These are phyloP conservation scores for Amniataba percoides DNA, from an alignment of 2,797 vertebrate genomes.

Conservation along the genomic window DNA sequence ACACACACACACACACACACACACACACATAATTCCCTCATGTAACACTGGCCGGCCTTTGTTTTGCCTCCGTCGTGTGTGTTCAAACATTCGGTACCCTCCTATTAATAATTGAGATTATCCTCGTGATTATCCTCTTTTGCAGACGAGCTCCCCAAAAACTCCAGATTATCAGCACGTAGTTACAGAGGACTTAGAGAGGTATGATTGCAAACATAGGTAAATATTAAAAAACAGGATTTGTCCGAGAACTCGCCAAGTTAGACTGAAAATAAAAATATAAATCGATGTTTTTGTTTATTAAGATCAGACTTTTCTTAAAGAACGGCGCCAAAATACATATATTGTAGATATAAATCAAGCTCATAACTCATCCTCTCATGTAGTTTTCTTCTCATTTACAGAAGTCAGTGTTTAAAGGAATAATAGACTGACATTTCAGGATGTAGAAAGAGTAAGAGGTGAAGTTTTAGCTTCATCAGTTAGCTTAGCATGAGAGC, in stretches of 20 bases:
- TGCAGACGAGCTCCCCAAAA: slow-evolving; percentile 4
- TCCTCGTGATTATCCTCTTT: slow-evolving; percentile 63
- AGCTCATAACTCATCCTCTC: not conserved
- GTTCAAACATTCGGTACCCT: slow-evolving; percentile 47
- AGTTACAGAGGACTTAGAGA: not conserved
- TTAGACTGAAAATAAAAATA: not conserved
- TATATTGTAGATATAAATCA: not conserved
- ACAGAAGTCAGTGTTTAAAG: not conserved
- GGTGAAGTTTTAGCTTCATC: too few relatives aligned
- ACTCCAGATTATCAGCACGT: slow-evolving; percentile 12
- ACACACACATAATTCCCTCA: slow-evolving; percentile 16
- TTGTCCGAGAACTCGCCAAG: not conserved
- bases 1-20: not conserved
- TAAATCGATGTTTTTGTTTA: not conserved
- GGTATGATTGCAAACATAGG: slow-evolving; percentile 1
- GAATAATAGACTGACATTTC: too few relatives aligned
- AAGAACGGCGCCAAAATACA: too few relatives aligned
- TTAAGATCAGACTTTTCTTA: not conserved
- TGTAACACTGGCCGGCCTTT: slow-evolving; percentile 15
- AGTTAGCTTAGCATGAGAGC: too few relatives aligned
- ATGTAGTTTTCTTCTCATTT: not conserved
- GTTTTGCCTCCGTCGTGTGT: slow-evolving; percentile 41
- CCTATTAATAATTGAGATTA: slow-evolving; percentile 55
- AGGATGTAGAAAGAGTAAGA: too few relatives aligned
- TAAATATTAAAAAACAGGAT: not conserved